Evolutionary conservation across 2,888 invertebrate genomes (phyloP), one percentile per base, ranked within the genome.

Genomic region (Athripsodes cinereus): DNA sequence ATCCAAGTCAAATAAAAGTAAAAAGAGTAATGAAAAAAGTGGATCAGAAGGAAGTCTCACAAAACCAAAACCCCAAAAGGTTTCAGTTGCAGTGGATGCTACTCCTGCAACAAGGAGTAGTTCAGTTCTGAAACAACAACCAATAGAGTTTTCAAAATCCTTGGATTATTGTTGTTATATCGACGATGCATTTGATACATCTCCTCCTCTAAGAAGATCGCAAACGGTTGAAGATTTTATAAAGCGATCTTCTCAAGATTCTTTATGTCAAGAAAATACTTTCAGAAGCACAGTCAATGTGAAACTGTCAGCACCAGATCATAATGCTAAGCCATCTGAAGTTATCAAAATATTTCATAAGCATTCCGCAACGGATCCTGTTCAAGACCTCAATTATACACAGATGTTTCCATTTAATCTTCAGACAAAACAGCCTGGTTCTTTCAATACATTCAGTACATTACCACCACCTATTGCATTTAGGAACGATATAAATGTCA

Each of bases 71-170:
- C 80, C 85, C 0, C 84, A 80, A 65, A 86, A 88, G 72, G 85
- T 90, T 2, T 90, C 87, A 0, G 85, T 90, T 10, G 90, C 85
- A 0, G 79, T 90, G 26, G 90, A 91, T 69, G 90, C 90, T 0
- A 90, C 90, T 1, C 88, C 89, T 11, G 80, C 85, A 1, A 85
- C 86, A 1, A 76, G 89, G 62, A 87, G 87, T 21, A 81, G 83
- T 61, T 88, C 89, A 55, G 81, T 90, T 31, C 69, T 90, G 53
- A 82, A 84, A 65, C 90, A 90, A 72, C 82, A 88, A 69, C 90
- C 90, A 0, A 88, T 89, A 62, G 89, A 90, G 72, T 69, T 88
- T 49, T 81, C 82, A 0, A 87, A 87, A 72, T 82, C 81, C n/a
- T 72, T 83, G 48, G 82, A 83, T 65, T 69, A 68, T 52, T 71